These are phyloP conservation scores for Charina bottae DNA, from an alignment of 2,113 vertebrate genomes.

Conservation along the genomic window DNA sequence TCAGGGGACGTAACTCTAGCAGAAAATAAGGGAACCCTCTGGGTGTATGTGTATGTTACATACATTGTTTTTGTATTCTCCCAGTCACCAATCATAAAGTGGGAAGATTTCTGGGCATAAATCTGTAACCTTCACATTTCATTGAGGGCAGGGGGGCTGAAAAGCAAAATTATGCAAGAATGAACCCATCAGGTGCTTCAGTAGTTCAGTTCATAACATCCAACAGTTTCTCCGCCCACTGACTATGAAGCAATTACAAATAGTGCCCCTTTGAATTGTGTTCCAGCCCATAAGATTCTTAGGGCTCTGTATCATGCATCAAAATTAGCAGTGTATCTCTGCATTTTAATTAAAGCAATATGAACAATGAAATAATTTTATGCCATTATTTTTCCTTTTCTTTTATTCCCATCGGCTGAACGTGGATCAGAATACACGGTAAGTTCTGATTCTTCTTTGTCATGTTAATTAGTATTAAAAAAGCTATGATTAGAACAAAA, in stretches of 20 bases:
- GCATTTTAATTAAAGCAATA: slow-evolving; percentile 31
- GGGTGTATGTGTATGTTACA: too few relatives aligned
- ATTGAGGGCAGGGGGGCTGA: too few relatives aligned
- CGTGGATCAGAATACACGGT: slow-evolving; percentile 90
- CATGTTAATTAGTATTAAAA: slow-evolving; percentile 59
- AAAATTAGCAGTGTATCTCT: slow-evolving; percentile 53
- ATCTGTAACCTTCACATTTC: not conserved
- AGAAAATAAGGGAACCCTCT: too few relatives aligned
- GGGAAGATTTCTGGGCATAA: not conserved
- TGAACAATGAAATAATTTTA: slow-evolving; percentile 24
- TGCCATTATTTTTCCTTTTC: slow-evolving; percentile 49
- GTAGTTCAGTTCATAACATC: not conserved
- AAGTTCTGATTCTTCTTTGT: slow-evolving; percentile 77
- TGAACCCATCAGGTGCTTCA: not conserved
- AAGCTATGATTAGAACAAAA: slow-evolving; percentile 15
- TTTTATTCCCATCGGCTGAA: slow-evolving; percentile 58
- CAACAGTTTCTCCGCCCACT: not conserved
- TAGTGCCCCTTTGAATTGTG: not conserved
- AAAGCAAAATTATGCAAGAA: not conserved
- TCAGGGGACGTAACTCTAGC: too few relatives aligned
- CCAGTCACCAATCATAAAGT: not conserved
- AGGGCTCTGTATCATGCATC: slow-evolving; percentile 15
- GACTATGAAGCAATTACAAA: slow-evolving; percentile 6
- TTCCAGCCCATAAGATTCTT: not conserved
- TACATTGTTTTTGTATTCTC: not conserved